Evolutionary conservation across 2,888 invertebrate genomes (phyloP).

Genomic region (Myopa tessellatipennis): DNA sequence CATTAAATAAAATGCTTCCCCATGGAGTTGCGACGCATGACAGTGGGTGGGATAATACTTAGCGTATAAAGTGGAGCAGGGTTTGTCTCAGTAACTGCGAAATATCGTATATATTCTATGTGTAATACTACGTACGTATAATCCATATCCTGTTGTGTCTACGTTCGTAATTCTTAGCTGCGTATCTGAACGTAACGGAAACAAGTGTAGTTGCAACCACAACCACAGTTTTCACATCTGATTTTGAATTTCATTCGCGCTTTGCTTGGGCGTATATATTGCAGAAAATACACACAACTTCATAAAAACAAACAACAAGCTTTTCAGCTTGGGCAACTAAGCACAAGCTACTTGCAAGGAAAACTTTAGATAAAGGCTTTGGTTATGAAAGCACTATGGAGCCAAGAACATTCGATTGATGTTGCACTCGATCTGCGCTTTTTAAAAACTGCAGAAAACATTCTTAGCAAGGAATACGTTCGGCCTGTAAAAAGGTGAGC

Average conservation of each 20-base stretch:
- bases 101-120: neutral
- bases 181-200: no score
- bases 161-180: no score
- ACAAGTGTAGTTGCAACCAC: neutral
- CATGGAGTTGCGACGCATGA: constrained; percentile 59
- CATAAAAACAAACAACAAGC: no score
- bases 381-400: neutral
- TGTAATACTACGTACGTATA: neutral
- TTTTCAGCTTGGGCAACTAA: no score
- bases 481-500: constrained; percentile 8
- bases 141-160: no score
- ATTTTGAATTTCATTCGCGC: neutral
- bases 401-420: constrained; percentile 19
- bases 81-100: neutral
- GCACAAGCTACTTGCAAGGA: neutral
- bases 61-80: neutral
- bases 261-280: neutral
- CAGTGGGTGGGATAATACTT: constrained; percentile 46
- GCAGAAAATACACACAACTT: no score
- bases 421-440: neutral
- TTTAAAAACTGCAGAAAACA: neutral
- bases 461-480: neutral
- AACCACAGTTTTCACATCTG: neutral
- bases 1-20: constrained; percentile 65
- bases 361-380: neutral